Conservation (phyloP, 2,113 vertebrate species). For the Cervus canadensis region DNA sequence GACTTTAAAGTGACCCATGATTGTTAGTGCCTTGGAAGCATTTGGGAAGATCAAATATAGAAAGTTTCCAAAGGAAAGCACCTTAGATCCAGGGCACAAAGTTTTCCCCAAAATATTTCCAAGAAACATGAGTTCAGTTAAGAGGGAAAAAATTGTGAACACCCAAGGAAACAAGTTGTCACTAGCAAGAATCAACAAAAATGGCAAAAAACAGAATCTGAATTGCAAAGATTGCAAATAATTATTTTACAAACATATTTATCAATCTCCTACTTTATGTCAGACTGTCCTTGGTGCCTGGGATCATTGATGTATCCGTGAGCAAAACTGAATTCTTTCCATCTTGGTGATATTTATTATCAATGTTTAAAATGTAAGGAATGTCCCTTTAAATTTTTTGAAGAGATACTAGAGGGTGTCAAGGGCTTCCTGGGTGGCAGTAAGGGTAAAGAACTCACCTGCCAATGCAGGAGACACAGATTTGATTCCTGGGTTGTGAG, state of each 20-base stretch:
- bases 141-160: not conserved
- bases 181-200: not conserved
- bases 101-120: not conserved
- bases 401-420: not conserved
- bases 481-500: no score
- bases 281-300: not conserved
- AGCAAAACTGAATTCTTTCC: not conserved
- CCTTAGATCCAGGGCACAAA: not conserved
- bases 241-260: not conserved
- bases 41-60: not conserved
- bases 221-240: not conserved
- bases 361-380: not conserved
- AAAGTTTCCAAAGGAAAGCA: slow-evolving; percentile 15
- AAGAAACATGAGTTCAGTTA: not conserved
- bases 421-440: not conserved
- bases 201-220: not conserved
- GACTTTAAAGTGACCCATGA: not conserved
- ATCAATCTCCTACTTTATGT: not conserved
- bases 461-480: no score
- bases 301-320: not conserved
- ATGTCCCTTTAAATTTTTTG: not conserved
- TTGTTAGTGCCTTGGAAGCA: not conserved
- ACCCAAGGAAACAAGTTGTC: not conserved
- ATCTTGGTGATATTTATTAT: not conserved
- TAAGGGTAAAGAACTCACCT: not conserved